Evolutionary conservation across 2,797 vertebrate species (phyloP).

Genomic region (Sebastiscus tertius): DNA sequence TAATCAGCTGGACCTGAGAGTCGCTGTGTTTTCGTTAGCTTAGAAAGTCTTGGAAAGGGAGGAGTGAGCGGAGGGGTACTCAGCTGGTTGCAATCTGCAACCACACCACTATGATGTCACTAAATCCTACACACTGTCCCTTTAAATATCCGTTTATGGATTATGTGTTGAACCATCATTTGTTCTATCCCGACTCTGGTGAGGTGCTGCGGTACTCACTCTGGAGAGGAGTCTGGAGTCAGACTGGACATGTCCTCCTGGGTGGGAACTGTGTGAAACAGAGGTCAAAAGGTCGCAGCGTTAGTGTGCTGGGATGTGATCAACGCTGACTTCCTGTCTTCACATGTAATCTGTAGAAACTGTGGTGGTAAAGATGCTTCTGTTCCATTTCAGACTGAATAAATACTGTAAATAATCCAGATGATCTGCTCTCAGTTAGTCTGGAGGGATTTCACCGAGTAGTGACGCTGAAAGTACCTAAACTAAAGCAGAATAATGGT

Average conservation of each 20-base stretch:
- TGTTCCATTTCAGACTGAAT: neutral
- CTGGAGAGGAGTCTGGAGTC: constrained; percentile 97
- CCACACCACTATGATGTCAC: no score
- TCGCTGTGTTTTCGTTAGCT: no score
- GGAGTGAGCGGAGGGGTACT: no score
- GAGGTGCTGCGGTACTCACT: constrained; percentile 86
- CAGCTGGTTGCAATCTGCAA: no score
- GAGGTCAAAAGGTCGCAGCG: constrained; percentile 30
- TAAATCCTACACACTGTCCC: no score
- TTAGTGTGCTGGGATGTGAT: neutral
- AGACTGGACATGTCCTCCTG: constrained; percentile 99
- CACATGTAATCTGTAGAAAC: neutral
- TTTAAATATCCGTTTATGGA: no score
- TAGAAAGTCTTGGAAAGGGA: no score
- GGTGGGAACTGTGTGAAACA: constrained; percentile 88
- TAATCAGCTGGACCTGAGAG: no score
- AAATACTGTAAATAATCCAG: neutral
- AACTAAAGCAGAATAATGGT: neutral
- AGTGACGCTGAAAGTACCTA: neutral
- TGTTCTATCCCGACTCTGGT: no score
- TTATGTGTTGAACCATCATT: no score
- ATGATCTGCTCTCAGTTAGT: neutral
- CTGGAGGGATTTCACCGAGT: neutral
- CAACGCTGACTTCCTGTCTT: neutral
- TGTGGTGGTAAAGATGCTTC: neutral